Conservation (phyloP, 2,888 invertebrate genomes). For the Agonopterix subpropinquella region DNA sequence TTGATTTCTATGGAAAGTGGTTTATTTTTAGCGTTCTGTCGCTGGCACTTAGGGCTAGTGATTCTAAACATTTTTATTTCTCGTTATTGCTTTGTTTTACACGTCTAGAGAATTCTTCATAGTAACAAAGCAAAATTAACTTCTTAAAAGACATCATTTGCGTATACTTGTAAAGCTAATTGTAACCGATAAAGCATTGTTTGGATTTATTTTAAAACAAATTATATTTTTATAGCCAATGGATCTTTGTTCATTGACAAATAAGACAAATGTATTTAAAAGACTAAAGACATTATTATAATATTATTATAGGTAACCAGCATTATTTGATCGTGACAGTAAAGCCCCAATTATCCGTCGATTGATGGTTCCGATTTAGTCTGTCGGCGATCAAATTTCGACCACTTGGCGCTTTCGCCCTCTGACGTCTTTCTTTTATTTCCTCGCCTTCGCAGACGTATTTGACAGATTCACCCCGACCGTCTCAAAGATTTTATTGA, state of each 20-base stretch:
- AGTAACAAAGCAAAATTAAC: background rate
- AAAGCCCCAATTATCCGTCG: conserved; percentile 62
- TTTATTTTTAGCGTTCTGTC: conserved; percentile 4
- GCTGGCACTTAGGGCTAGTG: too few species aligned
- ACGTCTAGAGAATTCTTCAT: too few species aligned
- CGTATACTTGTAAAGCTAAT: background rate
- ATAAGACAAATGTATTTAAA: background rate
- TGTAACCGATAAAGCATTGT: too few species aligned
- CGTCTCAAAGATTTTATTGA: conserved; percentile 63
- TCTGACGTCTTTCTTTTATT: conserved; percentile 40
- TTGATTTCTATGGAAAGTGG: conserved; percentile 34
- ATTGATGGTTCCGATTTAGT: conserved; percentile 58
- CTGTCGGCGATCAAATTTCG: conserved; percentile 64
- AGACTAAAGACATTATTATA: background rate
- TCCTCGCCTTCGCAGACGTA: conserved; percentile 37
- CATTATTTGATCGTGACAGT: conserved; percentile 53
- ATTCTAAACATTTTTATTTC: too few species aligned
- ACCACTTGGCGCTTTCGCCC: conserved; percentile 52
- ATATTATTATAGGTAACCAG: conserved; percentile 9
- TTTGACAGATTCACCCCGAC: conserved; percentile 65
- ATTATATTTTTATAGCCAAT: background rate
- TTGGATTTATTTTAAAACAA: too few species aligned
- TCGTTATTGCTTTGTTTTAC: too few species aligned
- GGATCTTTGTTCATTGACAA: background rate
- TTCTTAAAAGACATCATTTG: too few species aligned